These are phyloP conservation scores for Seriola rivoliana DNA, from an alignment of 2,113 vertebrate genomes.

Conservation along the genomic window DNA sequence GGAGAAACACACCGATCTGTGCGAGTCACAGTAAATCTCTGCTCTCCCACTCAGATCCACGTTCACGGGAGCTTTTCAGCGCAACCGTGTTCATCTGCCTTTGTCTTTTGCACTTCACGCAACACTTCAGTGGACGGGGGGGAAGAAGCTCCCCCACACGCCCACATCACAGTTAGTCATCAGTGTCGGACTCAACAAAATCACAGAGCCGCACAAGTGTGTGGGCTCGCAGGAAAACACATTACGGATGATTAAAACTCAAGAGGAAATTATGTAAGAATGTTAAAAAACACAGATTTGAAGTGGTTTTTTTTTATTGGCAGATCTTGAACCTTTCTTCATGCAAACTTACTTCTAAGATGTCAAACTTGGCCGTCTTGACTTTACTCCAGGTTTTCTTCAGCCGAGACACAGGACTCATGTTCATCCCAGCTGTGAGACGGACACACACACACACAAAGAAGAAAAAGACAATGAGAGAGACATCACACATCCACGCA, in stretches of 20 bases:
- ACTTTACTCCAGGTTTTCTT: slow-evolving; percentile 98
- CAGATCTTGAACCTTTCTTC: too few species aligned
- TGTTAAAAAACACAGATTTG: too few species aligned
- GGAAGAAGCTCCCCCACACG: neutral
- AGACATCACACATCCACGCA: slow-evolving; percentile 29
- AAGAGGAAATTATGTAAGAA: too few species aligned
- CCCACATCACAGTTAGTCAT: slow-evolving; percentile 11
- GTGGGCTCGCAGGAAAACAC: neutral
- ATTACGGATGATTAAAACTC: too few species aligned
- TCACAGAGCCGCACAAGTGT: neutral
- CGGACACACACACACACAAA: neutral
- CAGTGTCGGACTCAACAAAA: neutral
- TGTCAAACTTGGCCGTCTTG: slow-evolving; percentile 95
- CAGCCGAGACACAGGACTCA: slow-evolving; percentile 94
- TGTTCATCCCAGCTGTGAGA: slow-evolving; percentile 94
- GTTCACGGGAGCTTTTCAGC: too few species aligned
- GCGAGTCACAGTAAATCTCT: neutral
- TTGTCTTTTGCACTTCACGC: neutral
- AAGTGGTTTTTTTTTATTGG: too few species aligned
- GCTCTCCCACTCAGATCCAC: slow-evolving; percentile 18
- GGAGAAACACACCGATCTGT: neutral
- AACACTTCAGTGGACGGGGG: neutral
- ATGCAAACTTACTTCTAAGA: slow-evolving; percentile 88
- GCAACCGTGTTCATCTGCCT: neutral
- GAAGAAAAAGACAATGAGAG: slow-evolving; percentile 36